Conservation (phyloP, 92 coral and sea anemone genomes). For the Epizoanthus stellaris region DNA sequence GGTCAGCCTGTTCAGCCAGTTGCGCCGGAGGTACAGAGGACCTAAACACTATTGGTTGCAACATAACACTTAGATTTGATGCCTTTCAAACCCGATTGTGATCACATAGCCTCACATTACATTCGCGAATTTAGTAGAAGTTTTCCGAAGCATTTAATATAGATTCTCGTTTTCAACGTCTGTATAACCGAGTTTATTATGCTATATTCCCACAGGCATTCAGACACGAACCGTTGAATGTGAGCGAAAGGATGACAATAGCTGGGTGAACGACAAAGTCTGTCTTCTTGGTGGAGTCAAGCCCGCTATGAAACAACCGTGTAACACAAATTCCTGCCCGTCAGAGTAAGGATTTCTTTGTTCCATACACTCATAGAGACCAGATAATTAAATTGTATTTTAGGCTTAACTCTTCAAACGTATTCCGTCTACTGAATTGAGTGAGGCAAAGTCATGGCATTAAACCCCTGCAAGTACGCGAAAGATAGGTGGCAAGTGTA, state of each 20-base stretch:
- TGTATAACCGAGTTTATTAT: too few species aligned
- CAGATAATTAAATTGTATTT: too few species aligned
- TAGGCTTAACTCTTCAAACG: too few species aligned
- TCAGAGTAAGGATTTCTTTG: conserved; percentile 63
- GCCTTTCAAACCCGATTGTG: too few species aligned
- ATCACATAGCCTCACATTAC: too few species aligned
- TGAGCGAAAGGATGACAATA: conserved; percentile 80
- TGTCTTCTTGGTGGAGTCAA: conserved; percentile 62
- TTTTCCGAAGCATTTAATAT: neutral
- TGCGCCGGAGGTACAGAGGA: conserved; percentile 87
- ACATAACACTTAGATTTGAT: neutral
- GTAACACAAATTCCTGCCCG: conserved; percentile 83
- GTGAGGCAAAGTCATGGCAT: too few species aligned
- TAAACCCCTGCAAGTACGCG: too few species aligned
- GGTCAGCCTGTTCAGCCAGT: conserved; percentile 81
- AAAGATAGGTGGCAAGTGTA: too few species aligned
- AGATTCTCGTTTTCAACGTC: neutral
- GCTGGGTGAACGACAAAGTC: conserved; percentile 69
- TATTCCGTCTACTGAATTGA: too few species aligned
- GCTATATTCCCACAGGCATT: conserved; percentile 39
- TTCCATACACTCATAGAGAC: too few species aligned
- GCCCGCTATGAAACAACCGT: conserved; percentile 55
- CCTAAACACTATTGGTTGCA: neutral
- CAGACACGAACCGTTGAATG: conserved; percentile 71
- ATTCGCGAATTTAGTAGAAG: too few species aligned